phyloP scores from a whole-genome alignment of 2,888 invertebrate species.

The Archips crataeganus region DNA sequence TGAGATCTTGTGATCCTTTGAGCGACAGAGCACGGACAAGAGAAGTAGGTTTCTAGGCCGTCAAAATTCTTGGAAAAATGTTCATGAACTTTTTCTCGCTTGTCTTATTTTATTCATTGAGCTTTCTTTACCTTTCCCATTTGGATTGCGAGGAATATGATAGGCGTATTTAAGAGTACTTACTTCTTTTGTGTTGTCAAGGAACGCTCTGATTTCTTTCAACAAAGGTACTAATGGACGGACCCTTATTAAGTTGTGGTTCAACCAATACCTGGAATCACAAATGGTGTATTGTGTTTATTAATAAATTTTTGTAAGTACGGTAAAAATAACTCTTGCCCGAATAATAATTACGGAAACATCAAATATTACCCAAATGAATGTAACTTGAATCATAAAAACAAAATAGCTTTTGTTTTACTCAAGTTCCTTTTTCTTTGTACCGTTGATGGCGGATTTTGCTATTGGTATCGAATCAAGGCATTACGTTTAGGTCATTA shows the following conservation, averaged over 20 bases:
- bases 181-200: conserved; percentile 89
- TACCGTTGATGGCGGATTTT: conserved; percentile 12
- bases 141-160: not conserved
- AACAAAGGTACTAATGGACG: conserved; percentile 88
- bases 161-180: conserved; percentile 33
- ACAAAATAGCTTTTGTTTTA: not conserved
- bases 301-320: too few relatives aligned
- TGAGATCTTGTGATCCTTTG: conserved; percentile 11
- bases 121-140: not conserved
- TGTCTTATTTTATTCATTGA: not conserved
- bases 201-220: conserved; percentile 89
- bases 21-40: not conserved
- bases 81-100: not conserved
- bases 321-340: too few relatives aligned
- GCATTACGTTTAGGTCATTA: conserved; percentile 17
- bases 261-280: conserved; percentile 88
- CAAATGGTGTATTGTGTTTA: not conserved
- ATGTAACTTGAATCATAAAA: too few relatives aligned
- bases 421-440: not conserved
- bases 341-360: not conserved
- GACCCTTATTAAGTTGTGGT: conserved; percentile 90
- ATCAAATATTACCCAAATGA: too few relatives aligned
- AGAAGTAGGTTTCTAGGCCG: conserved; percentile 9
- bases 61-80: conserved; percentile 9
- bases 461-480: conserved; percentile 20